A percentile compares a stretch with the other conserved stretches of the same genome.
phyloP scores from a whole-genome alignment of 2,113 vertebrate species.

The Naja naja region DNA sequence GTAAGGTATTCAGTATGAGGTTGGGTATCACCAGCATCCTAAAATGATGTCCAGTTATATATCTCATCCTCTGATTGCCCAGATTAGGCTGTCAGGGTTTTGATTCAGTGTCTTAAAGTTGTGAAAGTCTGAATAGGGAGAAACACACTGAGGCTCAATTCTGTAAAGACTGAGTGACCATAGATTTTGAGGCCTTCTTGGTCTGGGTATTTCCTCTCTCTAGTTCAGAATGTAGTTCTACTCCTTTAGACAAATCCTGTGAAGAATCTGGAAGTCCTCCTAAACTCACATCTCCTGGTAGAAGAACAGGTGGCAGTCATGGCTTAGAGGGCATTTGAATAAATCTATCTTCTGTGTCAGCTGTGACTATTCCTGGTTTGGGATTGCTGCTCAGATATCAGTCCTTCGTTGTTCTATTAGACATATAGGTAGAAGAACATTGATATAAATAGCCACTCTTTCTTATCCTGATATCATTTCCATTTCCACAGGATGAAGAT shows the following conservation, averaged over 20 bases:
- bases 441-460: background rate
- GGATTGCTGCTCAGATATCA: background rate
- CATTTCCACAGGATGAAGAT: background rate
- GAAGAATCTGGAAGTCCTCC: background rate
- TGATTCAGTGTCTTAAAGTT: background rate
- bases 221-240: background rate
- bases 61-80: background rate
- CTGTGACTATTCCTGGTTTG: background rate
- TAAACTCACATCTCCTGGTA: background rate
- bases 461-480: background rate
- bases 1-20: background rate
- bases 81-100: background rate
- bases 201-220: background rate
- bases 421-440: background rate
- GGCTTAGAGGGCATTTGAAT: background rate
- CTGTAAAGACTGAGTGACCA: background rate
- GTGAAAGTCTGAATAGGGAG: background rate
- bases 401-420: background rate
- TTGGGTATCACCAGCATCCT: background rate
- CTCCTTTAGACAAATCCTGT: background rate
- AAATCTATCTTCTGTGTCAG: background rate
- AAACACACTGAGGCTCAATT: background rate
- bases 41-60: background rate
- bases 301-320: background rate
- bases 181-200: background rate